Evolutionary conservation across 2,113 vertebrate species (phyloP), one percentile per base, ranked within the genome.

Genomic region (Leptobrachium ailaonicum): DNA sequence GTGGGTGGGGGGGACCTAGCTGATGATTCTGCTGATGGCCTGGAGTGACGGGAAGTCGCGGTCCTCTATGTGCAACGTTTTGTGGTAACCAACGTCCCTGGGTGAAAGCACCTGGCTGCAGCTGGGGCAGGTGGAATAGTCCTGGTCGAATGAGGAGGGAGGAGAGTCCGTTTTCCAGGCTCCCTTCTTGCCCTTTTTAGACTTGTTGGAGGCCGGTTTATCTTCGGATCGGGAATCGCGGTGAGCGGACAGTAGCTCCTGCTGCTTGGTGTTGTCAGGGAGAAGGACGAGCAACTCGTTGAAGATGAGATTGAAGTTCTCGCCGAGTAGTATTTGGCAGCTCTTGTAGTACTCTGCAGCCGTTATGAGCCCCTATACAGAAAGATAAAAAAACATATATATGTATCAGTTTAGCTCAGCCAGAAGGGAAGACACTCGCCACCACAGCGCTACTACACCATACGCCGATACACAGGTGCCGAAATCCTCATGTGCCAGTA

Each of bases 31-130:
- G 90, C 96, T 94, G 75, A 98, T 95, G 0, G 96, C 95, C 85
- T 98, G 97, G 71, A 99, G 85, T 67, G 97, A 97, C 1, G 98
- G 98, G 87, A 99, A 99, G 80, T 98, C 98, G 12, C 96, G 95
- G 0, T 90, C 96, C 66, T 90, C 90, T 0, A 90, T 85, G 76
- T 99, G 98, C 89, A 95, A 86, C 6, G 94, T 95, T 80, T 96
- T 96, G 85, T 99, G 98, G 86, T 94, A 89, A 79, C 76, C 86
- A 80, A 97, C 86, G 81, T 98, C 98, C 84, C 94, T 95, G 7
- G 89, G 93, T 0, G 94, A 92, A 2, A 99, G 91, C 58, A 99
- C 98, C 86, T 99, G 98, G 89, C 93, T 92, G 87, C 97, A 99
- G 4, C 90, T 94, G 56, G 96, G 94, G 84, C 98, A 99, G 80